Evolutionary conservation across 2,888 invertebrate species (phyloP).

Genomic region (Heliconius hortense): DNA sequence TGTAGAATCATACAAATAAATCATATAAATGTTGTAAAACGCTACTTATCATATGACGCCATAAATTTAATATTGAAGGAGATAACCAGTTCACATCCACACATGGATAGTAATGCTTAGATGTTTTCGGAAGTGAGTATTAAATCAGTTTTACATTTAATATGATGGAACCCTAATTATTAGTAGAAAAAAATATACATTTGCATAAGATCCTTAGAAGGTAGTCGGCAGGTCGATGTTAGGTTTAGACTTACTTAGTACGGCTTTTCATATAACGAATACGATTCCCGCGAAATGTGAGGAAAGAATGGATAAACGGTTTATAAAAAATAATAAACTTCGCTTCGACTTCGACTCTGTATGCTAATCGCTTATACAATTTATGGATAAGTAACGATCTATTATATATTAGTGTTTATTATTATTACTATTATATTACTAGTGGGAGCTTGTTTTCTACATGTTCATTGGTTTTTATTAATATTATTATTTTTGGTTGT

Average conservation of each 20-base stretch:
- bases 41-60: neutral
- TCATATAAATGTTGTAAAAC: neutral
- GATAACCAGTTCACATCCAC: neutral
- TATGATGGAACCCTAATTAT: neutral
- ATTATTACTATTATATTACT: conserved; percentile 5
- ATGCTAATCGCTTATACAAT: conserved; percentile 13
- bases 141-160: neutral
- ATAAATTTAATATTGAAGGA: neutral
- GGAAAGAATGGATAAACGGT: conserved; percentile 7
- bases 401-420: conserved; percentile 7
- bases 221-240: conserved; percentile 25
- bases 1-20: neutral
- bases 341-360: conserved; percentile 15
- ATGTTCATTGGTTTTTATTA: neutral
- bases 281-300: neutral
- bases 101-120: neutral
- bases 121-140: neutral
- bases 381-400: neutral
- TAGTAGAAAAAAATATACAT: conserved; percentile 1
- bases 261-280: conserved; percentile 12
- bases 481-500: neutral
- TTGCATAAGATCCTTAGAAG: conserved; percentile 19
- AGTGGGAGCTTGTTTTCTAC: conserved; percentile 29
- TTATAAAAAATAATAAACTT: neutral
- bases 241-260: conserved; percentile 20